phyloP scores from a whole-genome alignment of 1,140 invertebrate species.

The Caenorhabditis elegans region WBcel235 BX284605.5:17206001-17206500 shows the following conservation, averaged over 20 bases:
- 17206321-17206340: not conserved
- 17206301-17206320: not conserved
- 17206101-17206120: not conserved
- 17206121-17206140: not conserved
- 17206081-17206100: not conserved
- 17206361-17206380: not conserved
- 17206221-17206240: no score
- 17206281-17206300: no score
- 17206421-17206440: not conserved
- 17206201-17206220: no score
- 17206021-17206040: not conserved
- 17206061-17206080: not conserved
- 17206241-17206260: no score
- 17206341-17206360: not conserved
- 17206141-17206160: not conserved
- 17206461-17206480: not conserved
- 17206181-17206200: no score
- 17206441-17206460: not conserved
- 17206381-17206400: not conserved
- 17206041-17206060: not conserved
- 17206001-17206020: not conserved
- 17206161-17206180: no score
- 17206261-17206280: no score
- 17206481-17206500: no score
- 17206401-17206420: not conserved